A percentile compares a stretch with the other conserved stretches of the same genome.
These are phyloP conservation scores for Camelus bactrianus DNA, from an alignment of 2,113 vertebrate genomes.

Conservation along the genomic window DNA sequence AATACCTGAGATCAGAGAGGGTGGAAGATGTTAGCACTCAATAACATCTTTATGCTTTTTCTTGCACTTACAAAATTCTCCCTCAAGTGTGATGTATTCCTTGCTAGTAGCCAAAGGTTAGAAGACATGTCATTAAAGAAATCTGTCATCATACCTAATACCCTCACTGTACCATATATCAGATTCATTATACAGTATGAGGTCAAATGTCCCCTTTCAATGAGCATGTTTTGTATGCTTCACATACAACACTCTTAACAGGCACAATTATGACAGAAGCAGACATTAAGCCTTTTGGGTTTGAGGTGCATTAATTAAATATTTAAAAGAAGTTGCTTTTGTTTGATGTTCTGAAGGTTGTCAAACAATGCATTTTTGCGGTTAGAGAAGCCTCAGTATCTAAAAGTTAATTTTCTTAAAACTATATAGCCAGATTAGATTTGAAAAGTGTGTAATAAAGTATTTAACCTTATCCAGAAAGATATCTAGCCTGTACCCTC, in stretches of 20 bases:
- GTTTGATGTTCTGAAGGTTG: background rate
- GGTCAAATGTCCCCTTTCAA: background rate
- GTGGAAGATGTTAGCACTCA: background rate
- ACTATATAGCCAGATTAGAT: background rate
- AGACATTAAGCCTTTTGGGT: background rate
- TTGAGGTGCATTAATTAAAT: background rate
- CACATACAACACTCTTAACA: background rate
- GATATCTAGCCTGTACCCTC: background rate
- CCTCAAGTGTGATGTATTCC: background rate
- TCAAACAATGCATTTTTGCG: background rate
- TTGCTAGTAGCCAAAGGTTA: background rate
- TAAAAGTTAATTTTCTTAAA: constrained; percentile 15
- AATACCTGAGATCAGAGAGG: background rate
- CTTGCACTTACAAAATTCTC: background rate
- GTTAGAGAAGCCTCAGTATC: background rate
- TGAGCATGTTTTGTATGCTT: background rate
- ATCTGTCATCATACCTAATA: background rate
- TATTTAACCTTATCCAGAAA: background rate
- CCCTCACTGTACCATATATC: background rate
- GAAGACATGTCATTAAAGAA: background rate
- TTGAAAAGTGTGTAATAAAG: background rate
- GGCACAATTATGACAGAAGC: background rate
- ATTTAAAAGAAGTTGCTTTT: background rate
- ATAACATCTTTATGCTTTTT: constrained; percentile 10
- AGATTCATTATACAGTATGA: background rate